phyloP scores from a whole-genome alignment of 1,140 invertebrate species.

The Diorhabda carinulata region DNA sequence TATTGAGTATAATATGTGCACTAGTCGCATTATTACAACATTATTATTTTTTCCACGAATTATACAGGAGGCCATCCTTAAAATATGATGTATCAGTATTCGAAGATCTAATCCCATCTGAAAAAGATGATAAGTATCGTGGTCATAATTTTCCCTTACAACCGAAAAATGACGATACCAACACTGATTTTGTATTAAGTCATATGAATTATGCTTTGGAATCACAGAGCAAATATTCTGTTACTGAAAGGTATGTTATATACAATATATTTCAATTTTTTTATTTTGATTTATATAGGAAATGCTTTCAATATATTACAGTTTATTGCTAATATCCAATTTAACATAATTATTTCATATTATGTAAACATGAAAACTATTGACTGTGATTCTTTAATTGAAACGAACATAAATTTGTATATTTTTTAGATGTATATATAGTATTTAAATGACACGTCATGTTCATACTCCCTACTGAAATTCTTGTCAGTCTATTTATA shows the following conservation, averaged over 20 bases:
- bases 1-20: slow-evolving; percentile 37
- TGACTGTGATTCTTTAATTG: too few relatives aligned
- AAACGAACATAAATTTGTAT: too few relatives aligned
- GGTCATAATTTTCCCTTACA: slow-evolving; percentile 25
- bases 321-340: too few relatives aligned
- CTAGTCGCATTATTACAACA: slow-evolving; percentile 42
- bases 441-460: too few relatives aligned
- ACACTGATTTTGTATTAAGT: slow-evolving; percentile 34
- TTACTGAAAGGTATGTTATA: neutral
- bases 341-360: too few relatives aligned
- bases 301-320: too few relatives aligned
- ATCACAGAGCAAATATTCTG: slow-evolving; percentile 23
- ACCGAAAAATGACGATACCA: slow-evolving; percentile 13
- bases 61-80: slow-evolving; percentile 32
- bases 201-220: slow-evolving; percentile 30
- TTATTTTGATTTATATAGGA: too few relatives aligned
- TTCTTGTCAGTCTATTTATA: neutral
- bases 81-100: slow-evolving; percentile 38
- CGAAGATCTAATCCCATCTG: slow-evolving; percentile 42
- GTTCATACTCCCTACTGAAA: neutral
- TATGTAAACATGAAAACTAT: too few relatives aligned
- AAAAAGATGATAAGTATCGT: slow-evolving; percentile 23
- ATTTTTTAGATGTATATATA: too few relatives aligned
- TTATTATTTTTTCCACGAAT: slow-evolving; percentile 37
- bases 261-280: too few relatives aligned